Evolutionary conservation across 2,797 vertebrate genomes (phyloP), one percentile per base, ranked within the genome.

Genomic region (Malacoraja senta): DNA sequence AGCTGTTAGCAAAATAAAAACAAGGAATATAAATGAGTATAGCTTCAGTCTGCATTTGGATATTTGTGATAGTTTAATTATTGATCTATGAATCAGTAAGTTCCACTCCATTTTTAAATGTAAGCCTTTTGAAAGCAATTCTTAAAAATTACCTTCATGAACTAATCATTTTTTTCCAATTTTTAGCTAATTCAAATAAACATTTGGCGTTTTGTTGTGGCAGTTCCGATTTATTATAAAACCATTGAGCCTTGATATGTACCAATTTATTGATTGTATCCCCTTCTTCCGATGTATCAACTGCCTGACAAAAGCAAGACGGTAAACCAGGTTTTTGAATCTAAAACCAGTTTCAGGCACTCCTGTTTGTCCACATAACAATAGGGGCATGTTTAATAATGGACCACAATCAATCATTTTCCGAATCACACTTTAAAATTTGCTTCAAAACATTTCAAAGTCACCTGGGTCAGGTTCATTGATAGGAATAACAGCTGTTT

Each of bases 1-100:
- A 92, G 90, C 71, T 92, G 71, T 92, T 26, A 92, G 35, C 68
- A 71, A 91, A 71, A 71, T 71, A 9, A 21, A 92, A 92, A 74
- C 90, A 72, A 32, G 35, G 21, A 38, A 1, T 74, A 26, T 44
- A 2, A 58, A 92, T 53, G 17, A 65, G 61, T 35, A 68, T 32
- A 35, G 15, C 63, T 88, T n/a, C 3, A 17, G 15, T 68, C 61
- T 65, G 58, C 61, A 0, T 86, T 86, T 86, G 83, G 38, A 63
- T 6, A n/a, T n/a, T n/a, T 65, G 58, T 86, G 7, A n/a, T 17
- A 7, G 1, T 88, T 19, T 68, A 88, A 68, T 35, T 65, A 65
- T 88, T 35, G 84, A 88, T 63, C 44, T 3, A 29, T 61, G 81
- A 61, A 84, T 86, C 32, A 65, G 29, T 88, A 13, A 61, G n/a